These are phyloP conservation scores for Bruchidius siliquastri DNA, from an alignment of 2,888 invertebrate species.

Conservation along the genomic window DNA sequence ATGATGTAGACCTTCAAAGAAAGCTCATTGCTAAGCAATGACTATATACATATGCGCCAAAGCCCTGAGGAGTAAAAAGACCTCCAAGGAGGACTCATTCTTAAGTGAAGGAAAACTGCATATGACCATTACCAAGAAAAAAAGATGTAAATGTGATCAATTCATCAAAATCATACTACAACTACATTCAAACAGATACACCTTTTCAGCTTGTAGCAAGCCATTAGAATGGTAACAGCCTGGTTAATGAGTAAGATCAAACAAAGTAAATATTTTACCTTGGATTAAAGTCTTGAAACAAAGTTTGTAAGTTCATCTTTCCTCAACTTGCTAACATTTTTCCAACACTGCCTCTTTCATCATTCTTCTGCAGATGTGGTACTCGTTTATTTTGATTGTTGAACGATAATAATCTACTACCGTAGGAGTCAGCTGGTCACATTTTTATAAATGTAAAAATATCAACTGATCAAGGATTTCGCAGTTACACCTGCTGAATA, in stretches of 20 bases:
- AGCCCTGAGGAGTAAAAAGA: too few relatives aligned
- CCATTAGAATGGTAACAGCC: too few relatives aligned
- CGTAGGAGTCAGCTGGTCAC: neutral
- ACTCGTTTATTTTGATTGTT: neutral
- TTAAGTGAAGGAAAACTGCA: constrained; percentile 11
- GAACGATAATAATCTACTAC: neutral
- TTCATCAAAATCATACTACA: too few relatives aligned
- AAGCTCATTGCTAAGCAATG: too few relatives aligned
- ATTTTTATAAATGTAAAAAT: neutral
- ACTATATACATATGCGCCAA: too few relatives aligned
- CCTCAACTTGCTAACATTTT: constrained; percentile 21
- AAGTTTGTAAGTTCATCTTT: constrained; percentile 79
- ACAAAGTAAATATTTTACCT: constrained; percentile 55
- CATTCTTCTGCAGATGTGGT: neutral
- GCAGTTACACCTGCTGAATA: neutral
- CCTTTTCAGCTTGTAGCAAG: too few relatives aligned
- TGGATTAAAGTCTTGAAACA: constrained; percentile 89
- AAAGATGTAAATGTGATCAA: too few relatives aligned
- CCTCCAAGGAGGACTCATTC: too few relatives aligned
- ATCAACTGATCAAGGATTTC: neutral
- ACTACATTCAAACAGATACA: too few relatives aligned
- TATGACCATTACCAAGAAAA: too few relatives aligned
- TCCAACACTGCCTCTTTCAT: constrained; percentile 1
- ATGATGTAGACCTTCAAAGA: too few relatives aligned
- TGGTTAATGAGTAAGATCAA: too few relatives aligned